Base-by-base conservation (phyloP, 2,113 vertebrate species). In the Varanus salvator region DNA sequence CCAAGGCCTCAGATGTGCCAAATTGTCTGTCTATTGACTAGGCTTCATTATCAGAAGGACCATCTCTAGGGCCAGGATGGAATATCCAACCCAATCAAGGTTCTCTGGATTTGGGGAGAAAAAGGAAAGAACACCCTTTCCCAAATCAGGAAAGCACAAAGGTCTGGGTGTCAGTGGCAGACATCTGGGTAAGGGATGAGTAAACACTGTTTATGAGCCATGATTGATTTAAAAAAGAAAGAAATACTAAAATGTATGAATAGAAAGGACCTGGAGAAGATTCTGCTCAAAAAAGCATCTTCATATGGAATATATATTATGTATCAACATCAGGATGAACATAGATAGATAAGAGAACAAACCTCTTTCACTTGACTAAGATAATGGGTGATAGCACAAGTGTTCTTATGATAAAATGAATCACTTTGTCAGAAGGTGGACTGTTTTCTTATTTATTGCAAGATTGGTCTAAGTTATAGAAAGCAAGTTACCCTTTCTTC, bases 321-420 rank as follows among this genome's bases (percentile, higher is more conserved):
- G 93, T 96, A 86, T 94, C 89, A 96, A 93, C 89, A 94, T 85
- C 90, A 94, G 93, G 83, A 78, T 82, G 76, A 95, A 88, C 83
- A 95, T 91, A 96, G 95, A 96, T 93, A 95, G 95, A 96, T 93
- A 95, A 96, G 91, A 92, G 87, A 93, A 88, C 52, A 85, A 91
- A 69, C 0, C 0, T 80, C 69, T 90, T 84, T 19, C 85, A 87
- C 89, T 95, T 92, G 78, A 68, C 74, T 72, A 50, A 91, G 80
- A 88, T 89, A 91, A 82, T 95, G 69, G 91, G 92, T 89, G 91
- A 90, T 89, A 92, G 93, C 84, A 87, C 87, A 85, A 96, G 89
- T 91, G 89, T 87, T 90, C 92, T 91, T 92, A 90, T 54, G 93
- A 96, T 90, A 90, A 87, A 95, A 90, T 81, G 93, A 95, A 92